phyloP scores from a whole-genome alignment of 2,113 vertebrate genomes.

The Zosterops japonicus region DNA sequence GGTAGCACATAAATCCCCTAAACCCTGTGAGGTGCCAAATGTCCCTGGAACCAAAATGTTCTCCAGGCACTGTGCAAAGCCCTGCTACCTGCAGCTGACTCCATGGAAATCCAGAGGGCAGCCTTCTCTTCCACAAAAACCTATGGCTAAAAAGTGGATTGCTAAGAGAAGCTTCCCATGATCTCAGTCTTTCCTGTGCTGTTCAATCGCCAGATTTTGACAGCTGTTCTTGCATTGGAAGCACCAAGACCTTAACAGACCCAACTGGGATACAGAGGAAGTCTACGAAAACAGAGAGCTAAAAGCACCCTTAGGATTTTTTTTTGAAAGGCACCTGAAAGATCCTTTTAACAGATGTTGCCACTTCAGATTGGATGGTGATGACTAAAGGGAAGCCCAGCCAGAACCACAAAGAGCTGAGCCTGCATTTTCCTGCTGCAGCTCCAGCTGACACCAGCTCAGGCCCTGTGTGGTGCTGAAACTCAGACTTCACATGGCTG shows the following conservation, averaged over 20 bases:
- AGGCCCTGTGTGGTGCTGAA: not conserved
- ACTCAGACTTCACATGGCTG: not conserved
- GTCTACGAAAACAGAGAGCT: not conserved
- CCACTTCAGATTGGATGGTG: not conserved
- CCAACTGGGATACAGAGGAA: fast-evolving
- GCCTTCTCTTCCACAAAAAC: not conserved
- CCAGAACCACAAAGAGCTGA: not conserved
- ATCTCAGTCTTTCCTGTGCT: not conserved
- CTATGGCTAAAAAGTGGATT: not conserved
- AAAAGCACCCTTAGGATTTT: not conserved
- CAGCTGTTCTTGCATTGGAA: not conserved
- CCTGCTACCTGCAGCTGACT: not conserved
- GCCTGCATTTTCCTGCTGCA: not conserved
- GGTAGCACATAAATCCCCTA: not conserved
- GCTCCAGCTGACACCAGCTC: not conserved
- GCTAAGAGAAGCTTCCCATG: not conserved
- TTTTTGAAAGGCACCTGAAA: not conserved
- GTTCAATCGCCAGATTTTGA: not conserved
- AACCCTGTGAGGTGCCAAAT: not conserved
- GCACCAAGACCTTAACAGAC: not conserved
- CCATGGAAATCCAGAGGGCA: not conserved
- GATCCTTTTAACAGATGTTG: not conserved
- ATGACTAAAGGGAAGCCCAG: not conserved
- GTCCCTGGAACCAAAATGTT: not conserved
- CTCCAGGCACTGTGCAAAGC: not conserved